Evolutionary conservation across 2,888 invertebrate genomes (phyloP).

Genomic region (Lymantria monacha): DNA sequence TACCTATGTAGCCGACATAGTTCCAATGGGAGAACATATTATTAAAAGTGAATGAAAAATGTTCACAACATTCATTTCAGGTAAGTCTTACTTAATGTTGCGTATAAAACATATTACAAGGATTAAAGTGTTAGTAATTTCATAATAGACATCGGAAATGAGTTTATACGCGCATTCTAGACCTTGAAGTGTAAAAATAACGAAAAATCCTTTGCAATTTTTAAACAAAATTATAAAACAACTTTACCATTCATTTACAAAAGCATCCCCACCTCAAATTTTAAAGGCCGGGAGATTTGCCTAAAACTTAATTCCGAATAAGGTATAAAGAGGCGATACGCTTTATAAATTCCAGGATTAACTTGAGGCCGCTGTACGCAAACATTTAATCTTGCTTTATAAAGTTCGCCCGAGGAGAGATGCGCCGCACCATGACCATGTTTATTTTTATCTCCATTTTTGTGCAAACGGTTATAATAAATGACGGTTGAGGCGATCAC

Average conservation of each 20-base stretch:
- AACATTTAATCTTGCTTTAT: constrained; percentile 24
- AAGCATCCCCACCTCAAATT: background rate
- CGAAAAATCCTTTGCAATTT: too few relatives aligned
- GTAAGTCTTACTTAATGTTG: too few relatives aligned
- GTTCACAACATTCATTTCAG: too few relatives aligned
- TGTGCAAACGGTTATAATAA: constrained; percentile 32
- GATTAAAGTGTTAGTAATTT: too few relatives aligned
- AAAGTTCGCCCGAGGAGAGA: constrained; percentile 19
- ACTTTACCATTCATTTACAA: background rate
- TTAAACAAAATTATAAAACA: background rate
- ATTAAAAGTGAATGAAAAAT: background rate
- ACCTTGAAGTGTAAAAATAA: too few relatives aligned
- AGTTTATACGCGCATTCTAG: too few relatives aligned
- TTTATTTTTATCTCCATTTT: constrained; percentile 33
- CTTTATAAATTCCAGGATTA: constrained; percentile 20
- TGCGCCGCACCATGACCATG: constrained; percentile 6
- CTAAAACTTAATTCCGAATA: constrained; percentile 15
- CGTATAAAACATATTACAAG: too few relatives aligned
- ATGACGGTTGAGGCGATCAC: constrained; percentile 43
- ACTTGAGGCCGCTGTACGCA: constrained; percentile 8
- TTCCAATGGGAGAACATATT: background rate
- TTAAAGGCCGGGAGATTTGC: constrained; percentile 1
- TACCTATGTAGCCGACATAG: constrained; percentile 9
- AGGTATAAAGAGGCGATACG: constrained; percentile 10
- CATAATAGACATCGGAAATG: too few relatives aligned